These are phyloP conservation scores for Poecilia velifera DNA, from an alignment of 2,797 vertebrate genomes.

Conservation along the genomic window DNA sequence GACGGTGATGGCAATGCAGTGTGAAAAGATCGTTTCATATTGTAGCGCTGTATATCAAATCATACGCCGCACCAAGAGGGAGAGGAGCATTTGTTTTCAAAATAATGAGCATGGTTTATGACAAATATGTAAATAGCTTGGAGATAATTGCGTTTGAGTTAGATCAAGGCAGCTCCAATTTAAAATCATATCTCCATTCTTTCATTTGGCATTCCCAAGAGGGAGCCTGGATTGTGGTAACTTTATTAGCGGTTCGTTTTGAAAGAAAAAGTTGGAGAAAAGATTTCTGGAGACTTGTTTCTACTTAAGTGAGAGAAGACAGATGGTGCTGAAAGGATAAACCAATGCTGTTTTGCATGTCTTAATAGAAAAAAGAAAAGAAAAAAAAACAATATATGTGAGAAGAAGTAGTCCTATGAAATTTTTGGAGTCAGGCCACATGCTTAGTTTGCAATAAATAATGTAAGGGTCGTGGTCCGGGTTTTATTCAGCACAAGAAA, in stretches of 20 bases:
- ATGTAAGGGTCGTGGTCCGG: slow-evolving; percentile 35
- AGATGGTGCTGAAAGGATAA: not conserved
- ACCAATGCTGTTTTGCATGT: not conserved
- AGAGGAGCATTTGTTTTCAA: slow-evolving; percentile 71
- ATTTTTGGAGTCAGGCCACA: slow-evolving; percentile 30
- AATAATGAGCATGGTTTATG: slow-evolving; percentile 76
- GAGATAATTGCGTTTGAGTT: slow-evolving; percentile 78
- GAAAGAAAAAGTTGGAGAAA: slow-evolving; percentile 63
- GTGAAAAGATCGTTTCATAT: slow-evolving; percentile 76
- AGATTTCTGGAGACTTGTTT: slow-evolving; percentile 35
- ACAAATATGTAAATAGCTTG: slow-evolving; percentile 79
- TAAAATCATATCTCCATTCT: slow-evolving; percentile 70
- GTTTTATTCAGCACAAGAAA: slow-evolving; percentile 36
- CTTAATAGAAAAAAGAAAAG: not conserved
- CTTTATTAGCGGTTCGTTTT: slow-evolving; percentile 57
- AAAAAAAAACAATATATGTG: slow-evolving; percentile 19
- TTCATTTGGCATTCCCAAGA: slow-evolving; percentile 63
- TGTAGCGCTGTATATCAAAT: slow-evolving; percentile 75
- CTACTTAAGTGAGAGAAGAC: slow-evolving; percentile 19
- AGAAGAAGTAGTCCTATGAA: slow-evolving; percentile 20
- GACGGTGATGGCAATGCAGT: slow-evolving; percentile 64
- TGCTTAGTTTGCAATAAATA: slow-evolving; percentile 56
- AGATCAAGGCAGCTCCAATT: slow-evolving; percentile 74
- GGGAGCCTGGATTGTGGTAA: slow-evolving; percentile 49
- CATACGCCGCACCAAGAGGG: slow-evolving; percentile 59